A percentile compares a stretch with the other conserved stretches of the same genome.
Evolutionary conservation across 2,797 vertebrate genomes (phyloP).

Genomic region (Oceanodroma leucorhoa): DNA sequence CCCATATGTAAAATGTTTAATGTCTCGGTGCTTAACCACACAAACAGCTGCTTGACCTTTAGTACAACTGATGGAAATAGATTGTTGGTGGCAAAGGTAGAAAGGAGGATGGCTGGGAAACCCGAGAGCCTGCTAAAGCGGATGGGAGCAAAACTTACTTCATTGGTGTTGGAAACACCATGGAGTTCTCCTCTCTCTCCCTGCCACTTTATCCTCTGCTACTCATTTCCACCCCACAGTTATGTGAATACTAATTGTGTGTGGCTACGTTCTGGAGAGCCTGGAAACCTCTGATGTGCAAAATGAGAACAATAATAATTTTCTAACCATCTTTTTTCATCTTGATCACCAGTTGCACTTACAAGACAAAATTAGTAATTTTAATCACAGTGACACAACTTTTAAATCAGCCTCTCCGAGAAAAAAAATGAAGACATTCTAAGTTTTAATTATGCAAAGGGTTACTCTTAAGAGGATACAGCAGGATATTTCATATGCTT

Average conservation of each 20-base stretch:
- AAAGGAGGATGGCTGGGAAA: not conserved
- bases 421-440: not conserved
- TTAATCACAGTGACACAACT: constrained; percentile 5
- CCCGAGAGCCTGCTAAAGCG: not conserved
- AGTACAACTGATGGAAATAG: not conserved
- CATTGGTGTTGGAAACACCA: not conserved
- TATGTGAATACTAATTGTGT: not conserved
- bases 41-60: not conserved
- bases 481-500: not conserved
- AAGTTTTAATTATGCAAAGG: constrained; percentile 23
- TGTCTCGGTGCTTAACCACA: not conserved
- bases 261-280: not conserved
- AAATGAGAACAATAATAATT: not conserved
- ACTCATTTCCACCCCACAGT: not conserved
- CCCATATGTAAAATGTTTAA: rapidly evolving
- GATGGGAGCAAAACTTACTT: not conserved
- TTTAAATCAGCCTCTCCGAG: not conserved
- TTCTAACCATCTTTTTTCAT: not conserved
- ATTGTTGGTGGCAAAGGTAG: not conserved
- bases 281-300: not conserved
- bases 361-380: not conserved
- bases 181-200: not conserved
- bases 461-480: not conserved
- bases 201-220: not conserved
- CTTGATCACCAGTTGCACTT: not conserved